A percentile compares a stretch with the other conserved stretches of the same genome.
These are phyloP conservation scores for Chironomus riparius DNA, from an alignment of 2,888 invertebrate genomes.

Conservation along the genomic window DNA sequence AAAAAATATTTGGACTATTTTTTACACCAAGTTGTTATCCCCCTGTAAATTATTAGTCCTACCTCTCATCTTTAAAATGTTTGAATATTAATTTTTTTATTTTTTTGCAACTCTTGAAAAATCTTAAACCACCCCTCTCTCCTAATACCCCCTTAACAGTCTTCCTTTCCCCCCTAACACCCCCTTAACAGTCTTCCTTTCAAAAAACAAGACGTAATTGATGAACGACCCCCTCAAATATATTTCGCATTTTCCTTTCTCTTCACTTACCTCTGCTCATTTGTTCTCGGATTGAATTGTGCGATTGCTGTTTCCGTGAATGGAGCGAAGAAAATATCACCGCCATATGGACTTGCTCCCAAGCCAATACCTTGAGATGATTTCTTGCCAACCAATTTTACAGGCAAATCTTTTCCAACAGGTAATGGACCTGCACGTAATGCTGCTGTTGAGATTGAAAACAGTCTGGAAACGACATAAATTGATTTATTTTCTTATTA, in stretches of 20 bases:
- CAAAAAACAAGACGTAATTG: neutral
- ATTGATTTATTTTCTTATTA: neutral
- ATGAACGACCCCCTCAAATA: too few relatives aligned
- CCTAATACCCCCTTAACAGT: too few relatives aligned
- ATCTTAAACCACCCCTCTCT: too few relatives aligned
- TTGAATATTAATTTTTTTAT: too few relatives aligned
- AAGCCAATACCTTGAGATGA: constrained; percentile 74
- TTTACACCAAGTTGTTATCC: too few relatives aligned
- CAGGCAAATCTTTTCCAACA: constrained; percentile 60
- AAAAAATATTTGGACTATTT: too few relatives aligned
- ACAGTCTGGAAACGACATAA: constrained; percentile 48
- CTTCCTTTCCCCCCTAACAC: too few relatives aligned
- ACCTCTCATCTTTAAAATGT: too few relatives aligned
- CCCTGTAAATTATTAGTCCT: too few relatives aligned
- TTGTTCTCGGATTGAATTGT: constrained; percentile 65
- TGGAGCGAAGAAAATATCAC: constrained; percentile 68
- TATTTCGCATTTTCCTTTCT: neutral
- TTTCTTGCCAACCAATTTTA: constrained; percentile 69
- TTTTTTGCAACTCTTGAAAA: too few relatives aligned
- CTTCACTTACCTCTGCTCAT: constrained; percentile 54
- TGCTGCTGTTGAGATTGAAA: constrained; percentile 65
- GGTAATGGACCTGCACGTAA: constrained; percentile 63
- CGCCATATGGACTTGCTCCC: constrained; percentile 60
- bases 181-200: too few relatives aligned
- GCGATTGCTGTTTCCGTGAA: constrained; percentile 72